phyloP scores from a whole-genome alignment of 2,113 vertebrate genomes.

The Arizona elegans region DNA sequence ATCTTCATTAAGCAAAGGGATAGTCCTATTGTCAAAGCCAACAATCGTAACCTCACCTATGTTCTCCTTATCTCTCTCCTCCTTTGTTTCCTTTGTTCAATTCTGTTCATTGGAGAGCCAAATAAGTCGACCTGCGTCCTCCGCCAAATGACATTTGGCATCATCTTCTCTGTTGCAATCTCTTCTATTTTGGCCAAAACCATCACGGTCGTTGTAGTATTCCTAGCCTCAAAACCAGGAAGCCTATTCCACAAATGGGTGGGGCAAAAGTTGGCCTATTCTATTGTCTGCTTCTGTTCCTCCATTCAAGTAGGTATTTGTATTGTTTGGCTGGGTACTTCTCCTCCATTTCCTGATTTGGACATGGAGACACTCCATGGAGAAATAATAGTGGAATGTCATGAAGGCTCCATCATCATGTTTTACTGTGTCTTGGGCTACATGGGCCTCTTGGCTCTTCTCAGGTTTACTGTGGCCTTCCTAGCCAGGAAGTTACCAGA shows the following conservation, averaged over 20 bases:
- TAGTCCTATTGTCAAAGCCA: conserved; percentile 2
- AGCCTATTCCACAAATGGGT: not conserved
- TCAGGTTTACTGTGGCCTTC: not conserved
- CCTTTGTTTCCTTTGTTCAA: not conserved
- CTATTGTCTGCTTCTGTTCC: not conserved
- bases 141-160: not conserved
- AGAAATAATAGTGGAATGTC: not conserved
- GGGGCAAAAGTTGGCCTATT: not conserved
- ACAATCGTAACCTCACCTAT: not conserved
- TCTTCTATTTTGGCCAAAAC: conserved; percentile 8
- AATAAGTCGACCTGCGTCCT: not conserved
- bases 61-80: not conserved
- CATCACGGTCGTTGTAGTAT: not conserved
- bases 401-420: not conserved
- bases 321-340: not conserved
- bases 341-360: not conserved
- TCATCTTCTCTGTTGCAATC: not conserved
- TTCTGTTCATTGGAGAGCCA: not conserved
- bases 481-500: not conserved
- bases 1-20: not conserved
- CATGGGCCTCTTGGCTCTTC: not conserved
- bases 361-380: not conserved
- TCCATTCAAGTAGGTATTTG: not conserved
- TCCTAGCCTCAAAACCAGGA: not conserved
- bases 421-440: not conserved